phyloP scores from a whole-genome alignment of 2,113 vertebrate genomes.

The Rhinichthys klamathensis region DNA sequence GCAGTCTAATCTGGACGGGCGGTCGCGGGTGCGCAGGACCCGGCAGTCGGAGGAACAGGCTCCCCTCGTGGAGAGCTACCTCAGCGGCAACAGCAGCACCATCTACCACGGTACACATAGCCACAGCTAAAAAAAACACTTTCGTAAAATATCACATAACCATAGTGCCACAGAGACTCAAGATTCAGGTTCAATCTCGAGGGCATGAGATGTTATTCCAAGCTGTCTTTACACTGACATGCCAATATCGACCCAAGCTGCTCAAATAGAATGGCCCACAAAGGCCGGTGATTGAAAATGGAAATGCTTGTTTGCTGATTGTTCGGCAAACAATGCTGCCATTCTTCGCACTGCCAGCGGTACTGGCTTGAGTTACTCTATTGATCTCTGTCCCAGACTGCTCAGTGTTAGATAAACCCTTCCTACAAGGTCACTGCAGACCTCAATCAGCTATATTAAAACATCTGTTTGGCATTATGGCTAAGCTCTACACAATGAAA shows the following conservation, averaged over 20 bases:
- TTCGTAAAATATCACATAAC: background rate
- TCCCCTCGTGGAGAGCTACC: slow-evolving; percentile 94
- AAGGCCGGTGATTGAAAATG: slow-evolving; percentile 46
- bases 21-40: slow-evolving; percentile 85
- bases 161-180: background rate
- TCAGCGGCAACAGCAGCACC: slow-evolving; percentile 94
- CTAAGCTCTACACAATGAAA: background rate
- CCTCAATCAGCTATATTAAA: slow-evolving; percentile 12
- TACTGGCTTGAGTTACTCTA: slow-evolving; percentile 39
- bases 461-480: background rate
- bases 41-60: slow-evolving; percentile 96
- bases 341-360: slow-evolving; percentile 23
- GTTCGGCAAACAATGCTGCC: slow-evolving; percentile 14
- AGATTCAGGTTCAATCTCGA: background rate
- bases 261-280: slow-evolving; percentile 21
- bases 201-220: slow-evolving; percentile 6
- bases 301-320: slow-evolving; percentile 44
- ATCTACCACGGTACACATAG: slow-evolving; percentile 86
- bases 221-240: slow-evolving; percentile 28
- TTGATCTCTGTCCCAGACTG: slow-evolving; percentile 25
- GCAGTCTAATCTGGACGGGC: slow-evolving; percentile 91
- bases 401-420: slow-evolving; percentile 35
- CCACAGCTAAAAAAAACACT: background rate
- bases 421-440: slow-evolving; percentile 3
- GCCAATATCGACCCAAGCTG: slow-evolving; percentile 37